Percentiles rank a stretch among this genome's conserved stretches.
Conservation (phyloP, 2,797 vertebrate genomes). For the Microctenopoma stevenorrisi region DNA sequence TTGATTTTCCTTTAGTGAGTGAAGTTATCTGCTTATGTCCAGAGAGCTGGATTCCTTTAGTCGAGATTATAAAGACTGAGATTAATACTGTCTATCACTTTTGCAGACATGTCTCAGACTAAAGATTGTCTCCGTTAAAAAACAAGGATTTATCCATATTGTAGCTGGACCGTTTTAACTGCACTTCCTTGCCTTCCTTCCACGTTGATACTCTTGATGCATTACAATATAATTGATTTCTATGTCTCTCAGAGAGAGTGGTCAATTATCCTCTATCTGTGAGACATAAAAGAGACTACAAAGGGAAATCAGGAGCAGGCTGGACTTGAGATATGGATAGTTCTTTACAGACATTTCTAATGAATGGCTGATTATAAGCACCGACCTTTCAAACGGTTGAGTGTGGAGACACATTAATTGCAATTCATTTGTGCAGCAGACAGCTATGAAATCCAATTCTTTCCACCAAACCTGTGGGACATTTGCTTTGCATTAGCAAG, state of each 20-base stretch:
- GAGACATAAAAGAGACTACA: slow-evolving; percentile 66
- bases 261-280: slow-evolving; percentile 75
- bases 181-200: slow-evolving; percentile 55
- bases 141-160: slow-evolving; percentile 54
- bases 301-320: slow-evolving; percentile 60
- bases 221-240: slow-evolving; percentile 79
- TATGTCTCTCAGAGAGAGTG: slow-evolving; percentile 67
- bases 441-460: slow-evolving; percentile 72
- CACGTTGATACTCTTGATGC: slow-evolving; percentile 64
- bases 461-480: slow-evolving; percentile 71
- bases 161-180: slow-evolving; percentile 55
- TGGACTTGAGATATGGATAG: slow-evolving; percentile 70
- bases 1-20: slow-evolving; percentile 28
- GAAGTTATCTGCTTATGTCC: slow-evolving; percentile 34
- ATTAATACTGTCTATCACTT: slow-evolving; percentile 43
- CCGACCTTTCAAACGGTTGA: slow-evolving; percentile 71
- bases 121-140: slow-evolving; percentile 40
- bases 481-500: slow-evolving; percentile 67
- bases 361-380: slow-evolving; percentile 75
- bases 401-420: slow-evolving; percentile 73
- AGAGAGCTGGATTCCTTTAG: slow-evolving; percentile 43
- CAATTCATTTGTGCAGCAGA: slow-evolving; percentile 62
- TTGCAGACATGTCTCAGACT: slow-evolving; percentile 45
- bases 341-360: slow-evolving; percentile 76
- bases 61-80: slow-evolving; percentile 38